Conservation (phyloP, 2,888 invertebrate species). For the Patella ulyssiponensis region DNA sequence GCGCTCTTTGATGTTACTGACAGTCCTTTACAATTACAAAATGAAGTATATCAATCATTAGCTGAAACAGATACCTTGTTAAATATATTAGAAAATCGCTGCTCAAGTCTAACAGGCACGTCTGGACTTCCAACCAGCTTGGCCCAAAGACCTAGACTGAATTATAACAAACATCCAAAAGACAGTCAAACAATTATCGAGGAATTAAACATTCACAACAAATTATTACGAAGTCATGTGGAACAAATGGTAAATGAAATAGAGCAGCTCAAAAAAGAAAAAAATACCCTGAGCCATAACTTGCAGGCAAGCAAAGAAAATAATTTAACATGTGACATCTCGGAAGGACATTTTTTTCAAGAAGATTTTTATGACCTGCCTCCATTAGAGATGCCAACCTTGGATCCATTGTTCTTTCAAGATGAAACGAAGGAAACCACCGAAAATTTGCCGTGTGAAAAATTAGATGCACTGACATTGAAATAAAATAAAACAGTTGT, state of each 20-base stretch:
- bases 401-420: constrained; percentile 1
- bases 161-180: constrained; percentile 48
- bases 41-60: constrained; percentile 46
- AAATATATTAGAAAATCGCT: constrained; percentile 46
- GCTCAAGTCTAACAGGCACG: constrained; percentile 21
- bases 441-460: too few relatives aligned
- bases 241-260: constrained; percentile 57
- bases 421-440: neutral
- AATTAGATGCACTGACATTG: too few relatives aligned
- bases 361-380: constrained; percentile 73
- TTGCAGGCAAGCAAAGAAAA: constrained; percentile 35
- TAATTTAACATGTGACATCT: constrained; percentile 10
- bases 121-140: constrained; percentile 16
- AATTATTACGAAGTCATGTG: constrained; percentile 61
- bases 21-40: constrained; percentile 16
- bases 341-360: constrained; percentile 17
- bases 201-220: constrained; percentile 63
- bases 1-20: constrained; percentile 14
- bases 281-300: constrained; percentile 44
- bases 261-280: constrained; percentile 44
- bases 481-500: too few relatives aligned
- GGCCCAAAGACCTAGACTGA: neutral
- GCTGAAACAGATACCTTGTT: constrained; percentile 62
- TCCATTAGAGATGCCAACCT: constrained; percentile 77
- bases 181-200: constrained; percentile 61